phyloP scores from a whole-genome alignment of 1,140 invertebrate genomes.

The Monomorium pharaonis region DNA sequence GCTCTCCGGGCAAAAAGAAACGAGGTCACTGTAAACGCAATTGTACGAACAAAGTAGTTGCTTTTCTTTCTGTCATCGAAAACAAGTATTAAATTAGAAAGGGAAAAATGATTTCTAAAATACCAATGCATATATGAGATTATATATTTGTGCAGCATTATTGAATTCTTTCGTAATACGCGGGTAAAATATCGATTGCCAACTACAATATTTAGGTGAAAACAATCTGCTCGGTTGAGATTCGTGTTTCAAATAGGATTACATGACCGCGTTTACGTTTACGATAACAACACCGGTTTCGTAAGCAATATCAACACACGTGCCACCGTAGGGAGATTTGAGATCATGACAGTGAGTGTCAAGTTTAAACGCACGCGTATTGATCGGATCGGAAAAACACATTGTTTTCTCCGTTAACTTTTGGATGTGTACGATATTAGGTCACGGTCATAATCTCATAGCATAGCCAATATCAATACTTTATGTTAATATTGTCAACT shows the following conservation, averaged over 20 bases:
- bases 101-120: not conserved
- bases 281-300: conserved; percentile 48
- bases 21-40: not conserved
- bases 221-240: not conserved
- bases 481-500: not conserved
- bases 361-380: conserved; percentile 46
- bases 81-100: not conserved
- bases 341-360: conserved; percentile 26
- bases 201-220: not conserved
- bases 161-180: not conserved
- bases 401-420: not conserved
- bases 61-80: not conserved
- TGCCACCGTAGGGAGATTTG: not conserved
- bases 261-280: not conserved
- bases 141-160: not conserved
- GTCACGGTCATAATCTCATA: too few species aligned
- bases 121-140: not conserved
- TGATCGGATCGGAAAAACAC: conserved; percentile 8
- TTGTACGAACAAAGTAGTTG: not conserved
- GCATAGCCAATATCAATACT: not conserved
- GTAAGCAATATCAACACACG: not conserved
- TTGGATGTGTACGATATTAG: not conserved
- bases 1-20: not conserved
- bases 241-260: conserved; percentile 14
- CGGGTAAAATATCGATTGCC: not conserved